Conservation (phyloP, 1,140 invertebrate genomes). For the Portunus trituberculatus region DNA sequence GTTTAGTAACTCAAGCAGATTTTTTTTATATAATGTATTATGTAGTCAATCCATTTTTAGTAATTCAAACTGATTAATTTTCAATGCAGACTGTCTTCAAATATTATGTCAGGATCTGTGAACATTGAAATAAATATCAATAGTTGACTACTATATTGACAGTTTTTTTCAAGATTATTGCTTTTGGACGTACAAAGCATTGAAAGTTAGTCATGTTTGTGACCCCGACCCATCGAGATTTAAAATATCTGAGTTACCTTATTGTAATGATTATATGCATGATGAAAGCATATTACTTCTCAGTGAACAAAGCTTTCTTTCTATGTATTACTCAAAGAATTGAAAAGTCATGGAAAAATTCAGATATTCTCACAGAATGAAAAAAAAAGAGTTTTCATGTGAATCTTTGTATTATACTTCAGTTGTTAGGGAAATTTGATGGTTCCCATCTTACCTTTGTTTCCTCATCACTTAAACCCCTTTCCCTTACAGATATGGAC, state of each 20-base stretch:
- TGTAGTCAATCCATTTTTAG: conserved; percentile 64
- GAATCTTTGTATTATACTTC: conserved; percentile 59
- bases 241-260: conserved; percentile 64
- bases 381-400: conserved; percentile 50
- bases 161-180: too few species aligned
- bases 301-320: conserved; percentile 46
- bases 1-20: conserved; percentile 55
- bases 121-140: background rate
- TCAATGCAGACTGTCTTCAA: conserved; percentile 54
- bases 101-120: background rate
- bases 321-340: conserved; percentile 64
- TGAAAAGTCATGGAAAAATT: conserved; percentile 62
- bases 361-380: conserved; percentile 54
- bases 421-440: conserved; percentile 64
- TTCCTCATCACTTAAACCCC: conserved; percentile 43
- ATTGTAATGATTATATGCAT: conserved; percentile 71
- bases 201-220: conserved; percentile 64
- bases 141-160: too few species aligned
- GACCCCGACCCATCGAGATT: conserved; percentile 67
- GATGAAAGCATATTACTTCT: conserved; percentile 51
- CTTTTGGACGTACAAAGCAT: conserved; percentile 38
- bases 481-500: conserved; percentile 47
- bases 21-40: conserved; percentile 56
- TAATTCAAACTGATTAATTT: conserved; percentile 59
- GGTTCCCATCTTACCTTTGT: conserved; percentile 53